Conservation (phyloP, 2,113 vertebrate genomes). For the Piaya cayana region DNA sequence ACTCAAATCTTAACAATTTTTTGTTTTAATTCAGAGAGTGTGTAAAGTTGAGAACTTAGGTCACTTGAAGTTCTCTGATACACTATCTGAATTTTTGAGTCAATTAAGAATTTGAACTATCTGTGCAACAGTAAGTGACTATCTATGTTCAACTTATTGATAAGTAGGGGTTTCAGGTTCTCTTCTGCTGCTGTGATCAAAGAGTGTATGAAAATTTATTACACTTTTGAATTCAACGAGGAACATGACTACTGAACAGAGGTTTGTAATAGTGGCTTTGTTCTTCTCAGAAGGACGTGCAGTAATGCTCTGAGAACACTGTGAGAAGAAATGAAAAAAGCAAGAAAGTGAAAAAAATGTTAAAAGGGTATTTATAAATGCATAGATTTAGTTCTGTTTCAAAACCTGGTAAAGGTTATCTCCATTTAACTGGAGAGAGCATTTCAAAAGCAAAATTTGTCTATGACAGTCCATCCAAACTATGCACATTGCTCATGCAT, state of each 20-base stretch:
- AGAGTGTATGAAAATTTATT: background rate
- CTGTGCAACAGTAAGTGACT: background rate
- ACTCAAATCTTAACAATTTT: background rate
- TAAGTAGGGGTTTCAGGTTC: background rate
- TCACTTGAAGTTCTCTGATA: background rate
- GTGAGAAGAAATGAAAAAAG: background rate
- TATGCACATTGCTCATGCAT: background rate
- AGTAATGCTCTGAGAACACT: background rate
- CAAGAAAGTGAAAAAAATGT: background rate
- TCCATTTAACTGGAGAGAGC: background rate
- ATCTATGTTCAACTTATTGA: background rate
- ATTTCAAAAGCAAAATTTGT: background rate
- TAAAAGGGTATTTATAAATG: background rate
- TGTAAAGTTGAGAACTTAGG: background rate
- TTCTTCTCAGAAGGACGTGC: background rate
- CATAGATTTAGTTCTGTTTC: background rate
- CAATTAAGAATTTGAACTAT: background rate
- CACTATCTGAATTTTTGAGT: background rate
- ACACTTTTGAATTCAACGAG: background rate
- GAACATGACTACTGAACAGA: background rate
- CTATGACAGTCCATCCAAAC: background rate
- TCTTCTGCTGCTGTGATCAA: background rate
- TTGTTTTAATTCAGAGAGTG: background rate
- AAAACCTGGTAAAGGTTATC: background rate
- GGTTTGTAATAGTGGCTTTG: background rate